Evolutionary conservation across 2,797 vertebrate species (phyloP).

Genomic region (Pristis pectinata): DNA sequence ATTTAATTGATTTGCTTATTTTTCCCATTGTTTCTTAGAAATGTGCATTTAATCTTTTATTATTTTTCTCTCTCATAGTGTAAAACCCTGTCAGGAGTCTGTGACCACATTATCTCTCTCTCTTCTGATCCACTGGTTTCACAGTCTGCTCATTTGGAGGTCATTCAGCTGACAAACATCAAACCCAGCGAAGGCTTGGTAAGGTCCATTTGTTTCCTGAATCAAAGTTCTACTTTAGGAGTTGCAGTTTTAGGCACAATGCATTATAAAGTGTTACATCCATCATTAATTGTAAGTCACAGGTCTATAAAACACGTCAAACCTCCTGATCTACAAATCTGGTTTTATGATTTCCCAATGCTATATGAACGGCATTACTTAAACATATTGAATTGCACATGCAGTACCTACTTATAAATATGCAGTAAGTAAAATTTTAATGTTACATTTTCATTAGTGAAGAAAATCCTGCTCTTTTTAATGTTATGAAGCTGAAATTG

Average conservation of each 20-base stretch:
- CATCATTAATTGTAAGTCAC: background rate
- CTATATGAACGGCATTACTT: background rate
- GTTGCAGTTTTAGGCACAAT: background rate
- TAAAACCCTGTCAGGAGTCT: conserved; percentile 92
- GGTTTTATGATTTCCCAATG: background rate
- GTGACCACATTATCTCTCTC: conserved; percentile 95
- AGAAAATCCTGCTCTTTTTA: background rate
- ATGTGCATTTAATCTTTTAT: conserved; percentile 38
- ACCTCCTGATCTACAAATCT: background rate
- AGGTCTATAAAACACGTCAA: background rate
- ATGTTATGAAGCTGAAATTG: background rate
- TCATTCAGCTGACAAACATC: conserved; percentile 94
- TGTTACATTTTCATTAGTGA: background rate
- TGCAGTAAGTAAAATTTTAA: background rate
- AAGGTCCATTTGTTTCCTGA: conserved; percentile 55
- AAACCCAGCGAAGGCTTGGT: conserved; percentile 92
- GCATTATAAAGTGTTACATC: background rate
- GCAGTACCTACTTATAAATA: background rate
- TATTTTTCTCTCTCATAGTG: conserved; percentile 61
- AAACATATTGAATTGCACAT: background rate
- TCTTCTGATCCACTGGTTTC: conserved; percentile 97
- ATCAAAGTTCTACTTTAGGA: background rate
- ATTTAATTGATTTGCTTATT: conserved; percentile 42
- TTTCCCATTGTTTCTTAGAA: conserved; percentile 40
- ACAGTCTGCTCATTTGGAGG: conserved; percentile 94